A percentile compares a stretch with the other conserved stretches of the same genome.
phyloP scores from a whole-genome alignment of 2,113 vertebrate species.

The Esox niger region DNA sequence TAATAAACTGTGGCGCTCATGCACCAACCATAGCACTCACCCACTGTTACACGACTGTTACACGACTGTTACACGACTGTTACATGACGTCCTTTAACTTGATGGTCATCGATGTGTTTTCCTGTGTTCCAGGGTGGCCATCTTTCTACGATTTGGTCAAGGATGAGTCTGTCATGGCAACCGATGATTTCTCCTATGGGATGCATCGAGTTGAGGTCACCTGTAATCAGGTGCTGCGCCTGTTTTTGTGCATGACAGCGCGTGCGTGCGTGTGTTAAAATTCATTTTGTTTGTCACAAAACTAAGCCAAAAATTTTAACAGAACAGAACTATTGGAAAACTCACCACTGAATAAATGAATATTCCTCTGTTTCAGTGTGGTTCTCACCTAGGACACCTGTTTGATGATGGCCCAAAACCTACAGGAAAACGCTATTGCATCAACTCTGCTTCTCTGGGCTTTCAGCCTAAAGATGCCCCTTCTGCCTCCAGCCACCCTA shows the following conservation, averaged over 20 bases:
- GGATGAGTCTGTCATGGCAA: slow-evolving; percentile 73
- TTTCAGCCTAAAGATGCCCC: slow-evolving; percentile 44
- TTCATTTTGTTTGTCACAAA: too few species aligned
- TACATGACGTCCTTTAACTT: too few species aligned
- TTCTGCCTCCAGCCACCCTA: not conserved
- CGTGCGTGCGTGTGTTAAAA: too few species aligned
- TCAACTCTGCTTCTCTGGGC: slow-evolving; percentile 89
- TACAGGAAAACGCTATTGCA: slow-evolving; percentile 93
- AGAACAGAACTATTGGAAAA: too few species aligned
- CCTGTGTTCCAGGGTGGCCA: slow-evolving; percentile 84
- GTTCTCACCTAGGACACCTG: slow-evolving; percentile 93
- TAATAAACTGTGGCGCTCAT: too few species aligned
- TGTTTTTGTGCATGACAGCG: too few species aligned
- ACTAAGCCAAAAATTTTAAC: too few species aligned
- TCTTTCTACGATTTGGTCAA: slow-evolving; percentile 89
- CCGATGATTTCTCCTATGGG: slow-evolving; percentile 89
- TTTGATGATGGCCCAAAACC: slow-evolving; percentile 95
- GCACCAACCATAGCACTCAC: too few species aligned
- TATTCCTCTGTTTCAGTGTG: slow-evolving; percentile 81
- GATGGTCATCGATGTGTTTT: too few species aligned
- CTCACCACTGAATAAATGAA: too few species aligned
- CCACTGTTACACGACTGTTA: too few species aligned
- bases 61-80: too few species aligned
- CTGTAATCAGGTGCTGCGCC: slow-evolving; percentile 97
- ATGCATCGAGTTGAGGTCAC: slow-evolving; percentile 92